Percentiles rank a stretch among this genome's conserved stretches.
Evolutionary conservation across 2,888 invertebrate genomes (phyloP).

Genomic region (Harpalus rubripes): DNA sequence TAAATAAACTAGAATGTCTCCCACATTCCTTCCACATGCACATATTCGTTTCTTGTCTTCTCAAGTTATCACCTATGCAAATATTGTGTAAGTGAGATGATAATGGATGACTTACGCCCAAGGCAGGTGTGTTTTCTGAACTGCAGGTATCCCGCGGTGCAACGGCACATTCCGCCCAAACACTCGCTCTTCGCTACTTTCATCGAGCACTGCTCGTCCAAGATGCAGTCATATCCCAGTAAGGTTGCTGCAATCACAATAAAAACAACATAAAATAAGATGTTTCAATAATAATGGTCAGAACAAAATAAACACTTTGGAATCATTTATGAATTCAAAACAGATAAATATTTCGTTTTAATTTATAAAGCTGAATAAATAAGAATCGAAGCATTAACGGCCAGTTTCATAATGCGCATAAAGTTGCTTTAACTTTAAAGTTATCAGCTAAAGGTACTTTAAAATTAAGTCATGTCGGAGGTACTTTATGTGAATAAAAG

Average conservation of each 20-base stretch:
- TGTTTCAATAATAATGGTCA: background rate
- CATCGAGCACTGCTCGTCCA: conserved; percentile 91
- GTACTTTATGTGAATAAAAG: too few species aligned
- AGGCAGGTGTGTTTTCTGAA: conserved; percentile 94
- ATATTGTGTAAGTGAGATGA: background rate
- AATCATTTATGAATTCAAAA: background rate
- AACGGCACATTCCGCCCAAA: conserved; percentile 89
- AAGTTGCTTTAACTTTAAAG: too few species aligned
- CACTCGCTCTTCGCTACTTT: conserved; percentile 94
- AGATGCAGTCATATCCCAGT: conserved; percentile 89
- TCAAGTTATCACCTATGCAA: background rate
- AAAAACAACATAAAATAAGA: background rate
- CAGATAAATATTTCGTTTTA: background rate
- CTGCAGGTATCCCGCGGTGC: conserved; percentile 90
- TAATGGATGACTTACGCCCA: conserved; percentile 85
- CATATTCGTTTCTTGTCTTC: too few species aligned
- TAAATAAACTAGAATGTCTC: too few species aligned
- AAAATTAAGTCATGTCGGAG: too few species aligned
- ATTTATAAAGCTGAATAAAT: background rate
- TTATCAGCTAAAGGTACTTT: too few species aligned
- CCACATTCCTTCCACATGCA: too few species aligned
- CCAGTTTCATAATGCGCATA: too few species aligned
- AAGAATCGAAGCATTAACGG: too few species aligned
- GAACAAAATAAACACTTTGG: background rate
- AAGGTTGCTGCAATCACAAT: conserved; percentile 84